A percentile compares a stretch with the other conserved stretches of the same genome.
These are phyloP conservation scores for Apocrypta bakeri DNA, from an alignment of 1,140 invertebrate species.

Conservation along the genomic window DNA sequence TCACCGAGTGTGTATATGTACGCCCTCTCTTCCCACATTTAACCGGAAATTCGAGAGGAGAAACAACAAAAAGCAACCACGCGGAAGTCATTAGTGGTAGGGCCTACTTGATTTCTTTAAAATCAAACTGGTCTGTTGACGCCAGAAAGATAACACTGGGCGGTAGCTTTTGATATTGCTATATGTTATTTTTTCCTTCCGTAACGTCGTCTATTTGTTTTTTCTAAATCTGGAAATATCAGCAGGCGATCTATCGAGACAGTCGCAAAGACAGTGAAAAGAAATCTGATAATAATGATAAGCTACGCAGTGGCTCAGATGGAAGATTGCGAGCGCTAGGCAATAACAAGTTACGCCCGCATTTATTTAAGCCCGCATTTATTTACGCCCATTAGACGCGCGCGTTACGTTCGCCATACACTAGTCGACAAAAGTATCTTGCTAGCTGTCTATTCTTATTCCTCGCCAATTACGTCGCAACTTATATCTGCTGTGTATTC, in stretches of 20 bases:
- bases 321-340: background rate
- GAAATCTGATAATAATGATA: background rate
- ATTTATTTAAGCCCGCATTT: constrained; percentile 29
- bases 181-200: too few relatives aligned
- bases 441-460: background rate
- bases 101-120: constrained; percentile 11
- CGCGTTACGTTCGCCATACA: background rate
- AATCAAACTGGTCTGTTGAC: constrained; percentile 20
- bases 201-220: too few relatives aligned
- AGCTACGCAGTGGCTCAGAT: background rate
- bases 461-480: background rate
- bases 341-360: constrained; percentile 12
- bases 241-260: background rate
- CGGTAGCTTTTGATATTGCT: too few relatives aligned
- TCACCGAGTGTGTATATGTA: background rate
- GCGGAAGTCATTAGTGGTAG: constrained; percentile 57
- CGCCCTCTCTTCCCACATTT: constrained; percentile 39
- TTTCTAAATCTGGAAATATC: background rate
- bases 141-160: background rate
- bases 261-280: too few relatives aligned
- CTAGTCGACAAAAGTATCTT: background rate
- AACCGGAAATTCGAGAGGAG: constrained; percentile 41
- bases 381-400: constrained; percentile 13
- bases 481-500: too few relatives aligned
- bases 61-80: constrained; percentile 54